A percentile compares a stretch with the other conserved stretches of the same genome.
Evolutionary conservation across 1,140 invertebrate genomes (phyloP).

Genomic region (Lysiphlebus fabarum): DNA sequence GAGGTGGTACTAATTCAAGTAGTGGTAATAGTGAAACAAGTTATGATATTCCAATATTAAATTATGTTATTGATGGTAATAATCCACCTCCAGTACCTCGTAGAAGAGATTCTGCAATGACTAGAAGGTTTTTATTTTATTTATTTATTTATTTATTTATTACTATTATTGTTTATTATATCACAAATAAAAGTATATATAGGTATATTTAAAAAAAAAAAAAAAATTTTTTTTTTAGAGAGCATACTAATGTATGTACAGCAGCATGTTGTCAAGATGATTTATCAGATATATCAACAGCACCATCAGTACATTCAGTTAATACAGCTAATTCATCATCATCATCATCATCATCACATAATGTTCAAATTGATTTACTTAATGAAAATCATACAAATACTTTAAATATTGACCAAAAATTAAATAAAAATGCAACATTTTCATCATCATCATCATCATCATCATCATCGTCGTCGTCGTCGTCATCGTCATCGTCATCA

Average conservation of each 20-base stretch:
- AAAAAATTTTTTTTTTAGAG: conserved; percentile 33
- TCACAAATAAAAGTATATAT: conserved; percentile 23
- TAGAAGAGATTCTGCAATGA: conserved; percentile 42
- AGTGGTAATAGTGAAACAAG: conserved; percentile 58
- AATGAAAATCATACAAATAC: conserved; percentile 40
- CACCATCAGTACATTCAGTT: conserved; percentile 44
- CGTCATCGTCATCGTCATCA: too few relatives aligned
- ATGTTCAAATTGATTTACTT: conserved; percentile 40
- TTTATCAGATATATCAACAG: conserved; percentile 46
- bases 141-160: conserved; percentile 1
- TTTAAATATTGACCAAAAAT: conserved; percentile 38
- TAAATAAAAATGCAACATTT: too few relatives aligned
- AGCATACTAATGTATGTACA: conserved; percentile 44
- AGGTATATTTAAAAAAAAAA: neutral
- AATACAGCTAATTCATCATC: conserved; percentile 40
- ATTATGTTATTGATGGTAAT: conserved; percentile 30
- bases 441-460: too few relatives aligned
- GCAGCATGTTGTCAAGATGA: conserved; percentile 51
- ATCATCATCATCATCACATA: conserved; percentile 43
- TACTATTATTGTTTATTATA: conserved; percentile 15
- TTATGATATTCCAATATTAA: conserved; percentile 55
- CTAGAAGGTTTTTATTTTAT: conserved; percentile 30
- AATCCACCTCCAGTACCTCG: conserved; percentile 51
- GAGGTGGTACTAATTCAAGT: conserved; percentile 25
- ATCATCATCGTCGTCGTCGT: too few relatives aligned